These are phyloP conservation scores for Sebastes matsubarae DNA, from an alignment of 2,797 vertebrate species.

Conservation along the genomic window DNA sequence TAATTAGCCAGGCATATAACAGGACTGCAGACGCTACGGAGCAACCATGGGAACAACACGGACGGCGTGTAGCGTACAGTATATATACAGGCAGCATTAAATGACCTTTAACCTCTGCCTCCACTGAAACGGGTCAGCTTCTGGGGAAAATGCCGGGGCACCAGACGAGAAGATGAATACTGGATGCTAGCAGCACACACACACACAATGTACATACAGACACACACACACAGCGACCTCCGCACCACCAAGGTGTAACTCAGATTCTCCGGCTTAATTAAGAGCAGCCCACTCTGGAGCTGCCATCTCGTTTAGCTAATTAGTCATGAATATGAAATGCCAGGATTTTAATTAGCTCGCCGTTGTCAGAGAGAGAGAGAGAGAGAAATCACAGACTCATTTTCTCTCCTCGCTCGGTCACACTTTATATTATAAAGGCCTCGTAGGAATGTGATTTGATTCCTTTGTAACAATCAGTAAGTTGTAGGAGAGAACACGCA, in stretches of 20 bases:
- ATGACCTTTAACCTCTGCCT: slow-evolving; percentile 34
- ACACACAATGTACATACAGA: neutral
- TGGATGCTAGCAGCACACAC: neutral
- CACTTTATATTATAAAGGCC: slow-evolving; percentile 30
- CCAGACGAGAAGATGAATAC: slow-evolving; percentile 17
- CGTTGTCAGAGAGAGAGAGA: slow-evolving; percentile 47
- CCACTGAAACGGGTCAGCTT: slow-evolving; percentile 14
- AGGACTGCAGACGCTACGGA: neutral
- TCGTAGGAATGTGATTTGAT: slow-evolving; percentile 29
- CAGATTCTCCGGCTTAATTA: slow-evolving; percentile 71
- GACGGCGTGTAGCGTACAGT: neutral
- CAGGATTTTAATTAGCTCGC: slow-evolving; percentile 74
- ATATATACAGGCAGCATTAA: neutral
- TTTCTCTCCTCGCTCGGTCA: slow-evolving; percentile 33
- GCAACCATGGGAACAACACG: neutral
- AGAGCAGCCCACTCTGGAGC: slow-evolving; percentile 67
- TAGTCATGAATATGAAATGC: slow-evolving; percentile 76
- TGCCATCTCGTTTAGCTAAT: slow-evolving; percentile 74
- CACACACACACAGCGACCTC: slow-evolving; percentile 15
- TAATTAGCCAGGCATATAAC: slow-evolving; percentile 14
- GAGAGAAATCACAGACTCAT: slow-evolving; percentile 40
- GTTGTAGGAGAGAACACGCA: neutral
- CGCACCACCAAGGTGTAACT: slow-evolving; percentile 57
- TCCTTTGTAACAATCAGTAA: slow-evolving; percentile 21
- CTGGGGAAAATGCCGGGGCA: slow-evolving; percentile 42